Base-by-base conservation (phyloP, 1,140 invertebrate species). In the Amyelois transitella region DNA sequence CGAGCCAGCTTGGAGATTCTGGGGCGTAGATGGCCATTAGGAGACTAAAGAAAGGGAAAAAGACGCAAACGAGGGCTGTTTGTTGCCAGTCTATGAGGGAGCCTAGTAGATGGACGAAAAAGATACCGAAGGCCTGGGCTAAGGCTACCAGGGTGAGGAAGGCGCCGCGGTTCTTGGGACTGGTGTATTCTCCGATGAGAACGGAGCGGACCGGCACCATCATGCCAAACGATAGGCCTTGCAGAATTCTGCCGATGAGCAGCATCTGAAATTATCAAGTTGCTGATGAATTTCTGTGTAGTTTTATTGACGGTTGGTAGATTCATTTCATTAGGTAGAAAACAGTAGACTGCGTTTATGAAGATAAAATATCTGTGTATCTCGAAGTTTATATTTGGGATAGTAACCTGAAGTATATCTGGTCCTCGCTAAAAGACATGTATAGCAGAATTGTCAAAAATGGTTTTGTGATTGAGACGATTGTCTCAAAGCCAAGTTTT, bases 1-100 rank as follows among this genome's bases (percentile, higher is more conserved):
- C 75, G 19, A 93, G 71, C 92, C 92, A 94, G 20, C 91, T 88
- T 8, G 94, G 94, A 19, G 93, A 93, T 79, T 95, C 94, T 0
- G 93, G 93, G 0, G 90, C 77, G 38, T 90, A 90, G 1, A 85
- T 62, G 6, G 88, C 74, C 45, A 90, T 67, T 0, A 89, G 6
- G n/a, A 89, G 77, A 55, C 86, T 84, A 1, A 84, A 32, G 10
- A 90, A 65, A 2, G 89, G 88, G 1, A 91, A 71, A 17, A 79
- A 55, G 0, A 80, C 67, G 50, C 85, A 89, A 4, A 92, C 65
- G 0, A 90, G 60, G 0, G 89, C 90, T 14, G 90, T 89, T 14
- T 64, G 68, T 60, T 88, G 77, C 91, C 91, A 92, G 24, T 77
- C 69, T 0, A 91, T 54, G 47, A 90, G 83, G 1, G 90, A 90